Evolutionary conservation across 1,140 invertebrate genomes (phyloP), one percentile per base, ranked within the genome.

Genomic region (Diploscapter pachys): DNA sequence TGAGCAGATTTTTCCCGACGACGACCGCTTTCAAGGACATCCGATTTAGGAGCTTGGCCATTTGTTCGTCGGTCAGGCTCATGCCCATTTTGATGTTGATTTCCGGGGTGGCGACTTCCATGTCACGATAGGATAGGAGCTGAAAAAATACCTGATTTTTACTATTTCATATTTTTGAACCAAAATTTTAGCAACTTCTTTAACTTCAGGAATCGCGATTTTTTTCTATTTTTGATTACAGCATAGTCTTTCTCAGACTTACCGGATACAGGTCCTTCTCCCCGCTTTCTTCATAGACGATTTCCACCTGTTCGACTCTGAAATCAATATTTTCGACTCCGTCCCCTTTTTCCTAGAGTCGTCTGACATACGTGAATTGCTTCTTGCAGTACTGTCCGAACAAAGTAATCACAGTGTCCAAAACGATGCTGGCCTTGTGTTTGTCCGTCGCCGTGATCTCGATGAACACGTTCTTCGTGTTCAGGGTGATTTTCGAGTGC

Each of bases 391-490:
- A 95, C 82, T 92, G 87, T 79, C 93, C 93, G 86, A 99, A 98
- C 89, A 96, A 93, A 78, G 93, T 92, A 5, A 99, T 92, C 56
- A 99, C 84, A 3, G 93, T 98, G 86, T 99, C 95, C 73, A 99
- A 86, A 31, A 95, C 94, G 80, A 97, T 90, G 79, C 91, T 91
- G 0, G 94, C 93, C 70, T 93, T 89, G 63, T 89, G 89, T 51
- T 80, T 88, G 89, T 99, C 96, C 13, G 93, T 96, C 5, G 95
- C 96, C 13, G 97, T 99, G 82, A 91, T 92, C 88, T 99, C 97
- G 82, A 99, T 98, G 82, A 99, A 95, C 71, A 99, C 91, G 90
- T 99, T 99, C 85, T 92, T 95, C 0, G 96, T 99, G 53, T 93
- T 88, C 0, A 96, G 86, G 8, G 92, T 92, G 68, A 99, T 97